These are phyloP conservation scores for Urocyon cinereoargenteus DNA, from an alignment of 2,797 vertebrate genomes.

Conservation along the genomic window DNA sequence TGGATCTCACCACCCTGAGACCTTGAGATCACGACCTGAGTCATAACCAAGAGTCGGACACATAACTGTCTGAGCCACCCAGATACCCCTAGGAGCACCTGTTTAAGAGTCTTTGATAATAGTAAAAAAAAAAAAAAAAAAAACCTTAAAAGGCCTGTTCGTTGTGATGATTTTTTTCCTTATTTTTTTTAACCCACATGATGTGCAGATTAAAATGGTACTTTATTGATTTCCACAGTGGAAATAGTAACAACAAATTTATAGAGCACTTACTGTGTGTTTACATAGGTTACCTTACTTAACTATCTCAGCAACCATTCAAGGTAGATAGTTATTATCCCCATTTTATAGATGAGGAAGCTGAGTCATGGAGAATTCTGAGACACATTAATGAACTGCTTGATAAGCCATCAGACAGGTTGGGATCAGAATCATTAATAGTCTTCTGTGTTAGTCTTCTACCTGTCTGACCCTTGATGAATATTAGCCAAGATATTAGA, in stretches of 20 bases:
- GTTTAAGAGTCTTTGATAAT: neutral
- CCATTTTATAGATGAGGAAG: neutral
- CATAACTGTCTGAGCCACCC: neutral
- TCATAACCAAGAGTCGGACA: neutral
- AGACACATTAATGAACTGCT: neutral
- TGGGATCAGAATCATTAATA: neutral
- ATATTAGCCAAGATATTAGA: neutral
- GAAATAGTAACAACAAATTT: neutral
- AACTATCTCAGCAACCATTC: neutral
- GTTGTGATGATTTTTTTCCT: neutral
- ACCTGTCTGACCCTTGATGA: neutral
- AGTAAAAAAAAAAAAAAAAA: neutral
- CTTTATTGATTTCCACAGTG: slow-evolving; percentile 39
- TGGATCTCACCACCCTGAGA: neutral
- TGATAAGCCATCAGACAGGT: neutral
- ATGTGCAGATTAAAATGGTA: neutral
- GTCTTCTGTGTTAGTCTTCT: neutral
- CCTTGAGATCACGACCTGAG: neutral
- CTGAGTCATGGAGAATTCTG: neutral
- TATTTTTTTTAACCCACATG: neutral
- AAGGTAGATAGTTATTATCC: neutral
- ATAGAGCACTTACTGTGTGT: neutral
- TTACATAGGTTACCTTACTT: neutral
- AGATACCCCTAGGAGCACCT: neutral
- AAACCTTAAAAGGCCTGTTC: neutral